phyloP scores from a whole-genome alignment of 2,888 invertebrate species.

The Sisyra terminalis region DNA sequence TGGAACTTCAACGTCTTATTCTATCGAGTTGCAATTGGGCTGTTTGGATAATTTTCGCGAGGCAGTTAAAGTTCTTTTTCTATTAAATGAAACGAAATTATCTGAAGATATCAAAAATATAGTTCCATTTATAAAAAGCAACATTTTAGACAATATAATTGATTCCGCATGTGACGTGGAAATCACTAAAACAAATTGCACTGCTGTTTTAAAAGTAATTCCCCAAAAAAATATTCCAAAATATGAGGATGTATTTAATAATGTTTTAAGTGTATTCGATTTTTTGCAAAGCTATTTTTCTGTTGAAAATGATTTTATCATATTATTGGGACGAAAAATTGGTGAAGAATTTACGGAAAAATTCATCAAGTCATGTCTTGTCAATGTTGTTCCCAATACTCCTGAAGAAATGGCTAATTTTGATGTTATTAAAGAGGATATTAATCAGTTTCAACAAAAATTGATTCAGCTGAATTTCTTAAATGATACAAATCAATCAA shows the following conservation, averaged over 20 bases:
- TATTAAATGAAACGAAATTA: slow-evolving; percentile 24
- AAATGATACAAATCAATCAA: slow-evolving; percentile 32
- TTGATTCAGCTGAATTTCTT: slow-evolving; percentile 43
- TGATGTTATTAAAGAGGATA: slow-evolving; percentile 40
- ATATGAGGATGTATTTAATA: slow-evolving; percentile 35
- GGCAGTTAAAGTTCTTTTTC: slow-evolving; percentile 25
- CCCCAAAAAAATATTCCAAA: slow-evolving; percentile 25
- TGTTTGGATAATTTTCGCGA: slow-evolving; percentile 20
- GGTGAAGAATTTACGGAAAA: slow-evolving; percentile 41
- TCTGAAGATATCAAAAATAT: slow-evolving; percentile 36
- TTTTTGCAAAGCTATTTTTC: slow-evolving; percentile 40
- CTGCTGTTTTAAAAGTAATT: slow-evolving; percentile 25
- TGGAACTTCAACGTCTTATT: slow-evolving; percentile 24
- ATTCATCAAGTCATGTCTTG: slow-evolving; percentile 56
- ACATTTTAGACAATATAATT: slow-evolving; percentile 41
- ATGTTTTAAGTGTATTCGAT: slow-evolving; percentile 36
- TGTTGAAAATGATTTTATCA: slow-evolving; percentile 26
- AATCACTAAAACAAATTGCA: slow-evolving; percentile 24
- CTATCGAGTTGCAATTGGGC: slow-evolving; percentile 20
- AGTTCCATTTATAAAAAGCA: slow-evolving; percentile 36
- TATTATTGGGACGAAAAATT: slow-evolving; percentile 36
- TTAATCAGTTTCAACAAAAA: slow-evolving; percentile 45
- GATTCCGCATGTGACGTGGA: slow-evolving; percentile 29
- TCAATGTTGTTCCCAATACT: slow-evolving; percentile 59
- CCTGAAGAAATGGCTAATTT: slow-evolving; percentile 53